Conservation (phyloP, 1,140 invertebrate species). For the Saxidomus purpurata region DNA sequence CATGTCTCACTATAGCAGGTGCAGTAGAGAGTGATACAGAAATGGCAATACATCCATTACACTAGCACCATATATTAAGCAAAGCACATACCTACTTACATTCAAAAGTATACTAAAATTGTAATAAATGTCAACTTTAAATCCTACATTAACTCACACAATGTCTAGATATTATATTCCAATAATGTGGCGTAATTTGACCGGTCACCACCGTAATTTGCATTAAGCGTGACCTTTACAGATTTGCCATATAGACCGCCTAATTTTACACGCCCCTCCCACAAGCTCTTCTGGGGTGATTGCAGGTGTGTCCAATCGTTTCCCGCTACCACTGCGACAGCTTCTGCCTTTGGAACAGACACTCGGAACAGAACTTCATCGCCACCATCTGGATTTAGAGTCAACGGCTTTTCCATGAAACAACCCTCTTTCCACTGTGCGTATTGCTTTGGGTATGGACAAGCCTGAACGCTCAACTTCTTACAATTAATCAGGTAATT, state of each 20-base stretch:
- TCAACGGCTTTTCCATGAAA: conserved; percentile 81
- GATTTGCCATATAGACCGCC: conserved; percentile 73
- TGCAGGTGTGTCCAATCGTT: conserved; percentile 85
- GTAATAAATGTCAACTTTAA: conserved; percentile 26
- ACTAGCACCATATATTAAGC: conserved; percentile 1
- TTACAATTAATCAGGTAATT: conserved; percentile 86
- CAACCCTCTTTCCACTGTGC: conserved; percentile 87
- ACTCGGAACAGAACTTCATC: conserved; percentile 80
- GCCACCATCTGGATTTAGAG: conserved; percentile 70
- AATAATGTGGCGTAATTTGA: conserved; percentile 85
- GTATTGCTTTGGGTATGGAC: conserved; percentile 85
- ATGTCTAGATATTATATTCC: conserved; percentile 79
- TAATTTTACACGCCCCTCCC: conserved; percentile 81
- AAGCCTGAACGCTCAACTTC: conserved; percentile 57
- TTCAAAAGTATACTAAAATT: not conserved
- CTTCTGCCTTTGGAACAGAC: conserved; percentile 80
- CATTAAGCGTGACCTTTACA: conserved; percentile 82
- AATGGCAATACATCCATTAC: not conserved
- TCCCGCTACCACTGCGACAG: conserved; percentile 84
- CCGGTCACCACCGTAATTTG: conserved; percentile 83
- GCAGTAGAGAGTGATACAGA: too few relatives aligned
- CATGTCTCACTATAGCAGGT: too few relatives aligned
- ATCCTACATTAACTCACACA: not conserved
- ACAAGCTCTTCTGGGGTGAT: conserved; percentile 73
- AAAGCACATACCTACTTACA: conserved; percentile 9